A percentile compares a stretch with the other conserved stretches of the same genome.
Evolutionary conservation across 2,113 vertebrate species (phyloP).

Genomic region (Thomomys bottae): DNA sequence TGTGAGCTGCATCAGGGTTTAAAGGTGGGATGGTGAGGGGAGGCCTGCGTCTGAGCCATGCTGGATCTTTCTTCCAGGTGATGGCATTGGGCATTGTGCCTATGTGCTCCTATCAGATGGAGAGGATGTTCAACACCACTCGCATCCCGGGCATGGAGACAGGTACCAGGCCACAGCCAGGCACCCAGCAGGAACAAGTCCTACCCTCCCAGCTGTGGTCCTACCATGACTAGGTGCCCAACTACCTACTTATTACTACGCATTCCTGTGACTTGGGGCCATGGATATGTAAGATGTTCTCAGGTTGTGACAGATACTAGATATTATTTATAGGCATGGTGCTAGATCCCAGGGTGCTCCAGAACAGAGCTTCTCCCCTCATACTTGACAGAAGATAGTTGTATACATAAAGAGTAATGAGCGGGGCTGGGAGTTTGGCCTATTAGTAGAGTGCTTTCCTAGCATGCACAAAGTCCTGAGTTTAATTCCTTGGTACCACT

Average conservation of each 20-base stretch:
- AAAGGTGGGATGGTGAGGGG: background rate
- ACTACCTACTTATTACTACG: background rate
- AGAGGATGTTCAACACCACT: constrained; percentile 97
- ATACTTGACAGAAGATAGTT: background rate
- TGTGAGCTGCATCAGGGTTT: constrained; percentile 80
- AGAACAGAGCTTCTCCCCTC: background rate
- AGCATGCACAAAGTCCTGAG: no score
- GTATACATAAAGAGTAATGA: background rate
- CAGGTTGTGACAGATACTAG: background rate
- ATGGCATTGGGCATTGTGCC: constrained; percentile 93
- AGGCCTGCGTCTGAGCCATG: background rate
- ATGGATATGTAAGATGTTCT: background rate
- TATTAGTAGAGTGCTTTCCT: no score
- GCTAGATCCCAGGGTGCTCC: background rate
- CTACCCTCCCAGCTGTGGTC: background rate
- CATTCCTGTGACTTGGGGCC: background rate
- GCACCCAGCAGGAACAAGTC: accelerated
- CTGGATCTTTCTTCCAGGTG: constrained; percentile 81
- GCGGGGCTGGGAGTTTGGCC: no score
- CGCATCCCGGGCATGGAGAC: constrained; percentile 93
- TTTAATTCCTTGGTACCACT: no score
- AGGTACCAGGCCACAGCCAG: constrained; percentile 79
- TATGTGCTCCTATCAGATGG: constrained; percentile 96
- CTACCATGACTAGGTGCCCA: background rate
- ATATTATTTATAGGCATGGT: background rate